Evolutionary conservation across 2,113 vertebrate species (phyloP), one percentile per base, ranked within the genome.

Genomic region (Manacus vitellinus): DNA sequence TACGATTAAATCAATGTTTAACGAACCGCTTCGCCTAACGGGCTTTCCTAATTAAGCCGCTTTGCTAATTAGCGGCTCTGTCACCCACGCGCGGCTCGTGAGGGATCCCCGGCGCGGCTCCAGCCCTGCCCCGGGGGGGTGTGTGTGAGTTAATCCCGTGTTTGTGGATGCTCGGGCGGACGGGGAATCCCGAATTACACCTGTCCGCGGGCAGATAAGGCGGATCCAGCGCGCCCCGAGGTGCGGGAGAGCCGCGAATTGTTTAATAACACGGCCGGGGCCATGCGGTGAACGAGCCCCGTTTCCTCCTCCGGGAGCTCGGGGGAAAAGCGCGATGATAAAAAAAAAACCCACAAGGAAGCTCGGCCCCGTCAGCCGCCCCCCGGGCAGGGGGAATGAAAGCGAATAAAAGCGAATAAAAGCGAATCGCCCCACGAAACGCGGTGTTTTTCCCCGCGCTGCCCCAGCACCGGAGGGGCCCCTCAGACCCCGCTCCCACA

Each of bases 251-350:
- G 13, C 17, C 76, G 23, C 30, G 9, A 5, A 31, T 2, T 6
- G 9, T 56, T 85, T 75, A 89, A 82, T n/a, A 72, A 71, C 9
- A 15, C 4, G 71, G 43, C 2, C 39, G 39, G 56, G 92, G 52
- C 87, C 73, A 47, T 35, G 70, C 0, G 70, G 0, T 35, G 85
- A 93, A 81, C 28, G 3, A 66, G n/a, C 14, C 63, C 39, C 12
- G 1, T 56, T 92, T 94, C 88, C 94, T 96, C 89, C 43, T 20
- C 51, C 84, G 63, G 83, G 52, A 91, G 49, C 68, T 25, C 4
- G 3, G n/a, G 30, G 70, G 47, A 13, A 35, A 68, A 91, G 67
- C 3, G 41, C 41, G 49, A 33, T 3, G 35, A 35, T 35, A 35
- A 35, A 35, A 41, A 41, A 39, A 24, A 27, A 65, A 28, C 63